Percentiles rank a stretch among this genome's conserved stretches.
phyloP scores from a whole-genome alignment of 2,113 vertebrate species.

The Hypocryptadius cinnamomeus region DNA sequence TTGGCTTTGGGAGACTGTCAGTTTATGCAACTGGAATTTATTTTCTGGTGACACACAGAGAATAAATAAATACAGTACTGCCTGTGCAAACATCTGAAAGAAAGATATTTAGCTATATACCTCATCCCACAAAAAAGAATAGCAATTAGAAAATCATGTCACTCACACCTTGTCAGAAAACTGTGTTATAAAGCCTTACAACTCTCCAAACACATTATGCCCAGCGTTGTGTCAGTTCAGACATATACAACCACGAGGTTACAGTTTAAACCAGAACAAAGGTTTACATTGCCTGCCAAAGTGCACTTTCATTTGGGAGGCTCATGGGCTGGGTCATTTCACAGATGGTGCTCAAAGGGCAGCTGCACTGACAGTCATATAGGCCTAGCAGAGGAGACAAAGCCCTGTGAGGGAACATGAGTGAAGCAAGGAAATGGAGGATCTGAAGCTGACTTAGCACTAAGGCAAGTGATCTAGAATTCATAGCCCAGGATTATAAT shows the following conservation, averaged over 20 bases:
- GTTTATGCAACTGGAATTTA: neutral
- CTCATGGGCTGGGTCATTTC: neutral
- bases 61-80: neutral
- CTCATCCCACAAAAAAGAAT: neutral
- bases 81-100: neutral
- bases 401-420: neutral
- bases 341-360: neutral
- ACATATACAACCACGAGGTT: fast-evolving
- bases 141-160: neutral
- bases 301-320: neutral
- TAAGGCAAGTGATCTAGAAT: neutral
- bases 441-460: neutral
- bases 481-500: neutral
- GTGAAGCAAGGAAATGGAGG: neutral
- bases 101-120: neutral
- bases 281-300: neutral
- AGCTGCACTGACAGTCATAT: neutral
- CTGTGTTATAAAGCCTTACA: neutral
- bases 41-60: neutral
- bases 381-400: neutral
- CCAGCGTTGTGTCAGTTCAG: neutral
- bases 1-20: neutral
- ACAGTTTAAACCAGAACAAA: neutral
- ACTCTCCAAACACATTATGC: neutral
- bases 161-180: neutral